Evolutionary conservation across 35 echinoderm and acorn worm genomes (phyloP).

Genomic region (Heliocidaris erythrogramma): DNA sequence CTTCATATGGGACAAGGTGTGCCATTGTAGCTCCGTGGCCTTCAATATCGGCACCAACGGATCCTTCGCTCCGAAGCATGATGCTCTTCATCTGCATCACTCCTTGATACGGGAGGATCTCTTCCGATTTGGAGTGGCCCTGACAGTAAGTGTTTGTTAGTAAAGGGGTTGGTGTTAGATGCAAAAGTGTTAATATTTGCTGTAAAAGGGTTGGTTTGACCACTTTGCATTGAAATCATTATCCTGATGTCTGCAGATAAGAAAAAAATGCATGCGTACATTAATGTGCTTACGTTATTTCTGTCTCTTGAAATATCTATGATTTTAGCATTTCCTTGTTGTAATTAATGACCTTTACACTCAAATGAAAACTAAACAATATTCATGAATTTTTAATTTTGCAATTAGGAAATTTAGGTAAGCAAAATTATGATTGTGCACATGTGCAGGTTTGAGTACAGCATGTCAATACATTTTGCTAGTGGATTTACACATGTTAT

Average conservation of each 20-base stretch:
- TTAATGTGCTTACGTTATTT: not conserved
- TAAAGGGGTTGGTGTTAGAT: not conserved
- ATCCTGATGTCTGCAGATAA: too few species aligned
- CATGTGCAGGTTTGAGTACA: too few species aligned
- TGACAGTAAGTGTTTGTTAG: not conserved
- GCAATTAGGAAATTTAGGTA: too few species aligned
- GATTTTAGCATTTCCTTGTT: too few species aligned
- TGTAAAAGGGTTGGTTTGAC: not conserved
- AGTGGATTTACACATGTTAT: too few species aligned
- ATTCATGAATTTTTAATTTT: too few species aligned
- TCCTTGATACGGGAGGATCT: slow-evolving; percentile 37
- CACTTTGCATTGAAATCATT: too few species aligned
- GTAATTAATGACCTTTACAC: too few species aligned
- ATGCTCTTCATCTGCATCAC: not conserved
- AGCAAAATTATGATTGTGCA: too few species aligned
- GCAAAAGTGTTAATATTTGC: not conserved
- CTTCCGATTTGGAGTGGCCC: slow-evolving; percentile 44
- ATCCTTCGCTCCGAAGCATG: slow-evolving; percentile 17
- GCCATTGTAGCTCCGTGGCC: slow-evolving; percentile 12
- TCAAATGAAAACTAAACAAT: too few species aligned
- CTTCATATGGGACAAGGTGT: slow-evolving; percentile 28
- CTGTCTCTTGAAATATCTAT: not conserved
- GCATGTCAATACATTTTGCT: too few species aligned
- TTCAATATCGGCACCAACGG: slow-evolving; percentile 10
- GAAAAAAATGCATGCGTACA: not conserved